Base-by-base conservation (phyloP, 2,797 vertebrate genomes). In the Strix occidentalis region DNA sequence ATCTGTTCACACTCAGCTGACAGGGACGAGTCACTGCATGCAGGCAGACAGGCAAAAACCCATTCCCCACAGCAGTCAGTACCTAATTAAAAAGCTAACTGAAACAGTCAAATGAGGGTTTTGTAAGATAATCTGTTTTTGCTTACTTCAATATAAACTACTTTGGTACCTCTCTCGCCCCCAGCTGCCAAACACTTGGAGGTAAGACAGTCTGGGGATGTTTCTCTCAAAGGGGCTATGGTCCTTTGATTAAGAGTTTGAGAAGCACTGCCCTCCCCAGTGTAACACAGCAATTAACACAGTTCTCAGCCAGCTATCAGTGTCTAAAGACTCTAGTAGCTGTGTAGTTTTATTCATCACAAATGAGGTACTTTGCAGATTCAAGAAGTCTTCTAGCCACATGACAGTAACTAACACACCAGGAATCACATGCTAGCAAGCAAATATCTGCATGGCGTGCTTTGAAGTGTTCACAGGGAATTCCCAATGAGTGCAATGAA, bases 381-480 rank as follows among this genome's bases (percentile, higher is more conserved):
- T 83, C 86, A 76, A 88, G 89, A 82, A 87, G 28, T 63, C 84
- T 91, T 71, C 56, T 3, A 81, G 71, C 68, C 92, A 66, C 88
- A 70, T 2, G n/a, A 61, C 72, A 76, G 80, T 56, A 76, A 46
- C 28, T 63, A 75, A 29, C 1, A 0, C 72, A 60, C n/a, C 71
- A 75, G 78, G 84, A 95, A 68, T 68, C 71, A 16, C 81, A 53
- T 0, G 14, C 48, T 5, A 43, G 61, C 82, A 57, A 87, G 31
- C 41, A 69, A 89, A 74, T 39, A 95, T 53, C 87, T 31, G 70
- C 87, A 15, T 11, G 11, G 57, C 93, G 37, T 11, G 23, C 89
- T 88, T 76, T 77, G 91, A 91, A 87, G 65, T 65, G 82, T 8
- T 93, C 94, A 65, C 50, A 96, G 89, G 76, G 89, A 95, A 96